Evolutionary conservation across 2,888 invertebrate species (phyloP), one percentile per base, ranked within the genome.

Genomic region (Zaprionus lineosus): DNA sequence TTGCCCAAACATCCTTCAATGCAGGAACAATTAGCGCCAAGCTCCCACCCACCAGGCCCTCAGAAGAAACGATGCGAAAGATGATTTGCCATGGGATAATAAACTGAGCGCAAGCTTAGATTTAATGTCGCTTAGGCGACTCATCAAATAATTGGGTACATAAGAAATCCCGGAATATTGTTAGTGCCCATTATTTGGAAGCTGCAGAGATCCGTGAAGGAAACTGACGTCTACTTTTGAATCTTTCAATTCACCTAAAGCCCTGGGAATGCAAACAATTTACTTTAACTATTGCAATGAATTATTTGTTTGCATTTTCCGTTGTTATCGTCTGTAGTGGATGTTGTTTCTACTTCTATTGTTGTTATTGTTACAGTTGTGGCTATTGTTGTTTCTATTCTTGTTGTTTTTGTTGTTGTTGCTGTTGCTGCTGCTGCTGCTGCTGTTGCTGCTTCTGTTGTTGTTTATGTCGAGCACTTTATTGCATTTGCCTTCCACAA

Each of bases 241-340:
- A 37, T 19, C 15, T 34, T 11, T 37, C 41, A 29, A 9, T 18
- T 21, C n/a, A 8, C 7, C 21, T 21, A 18, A 24, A 12, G 28
- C 15, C 19, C 16, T 11, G 11, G 11, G 29, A 58, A 34, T 34
- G 41, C 52, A 60, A 58, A 60, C 63, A 71, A 69, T 78, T 68
- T 56, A 53, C 72, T 50, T 61, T 28, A 39, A 46, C 34, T 36
- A 31, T 56, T 57, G 33, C 46, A 36, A 46, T 57, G 50, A 37
- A 61, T 47, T 63, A 70, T 69, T 83, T 59, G 55, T 43, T 43
- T 36, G 29, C 50, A 19, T 52, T 44, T 67, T 31, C 28, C 16
- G n/a, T n/a, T 47, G 8, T 29, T 36, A 24, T 19, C 24, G 31
- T 39, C n/a, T 14, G 12, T 28, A 19, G 39, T 62, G 46, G 34